These are phyloP conservation scores for Trachelus tabidus DNA, from an alignment of 2,888 invertebrate genomes.

Conservation along the genomic window DNA sequence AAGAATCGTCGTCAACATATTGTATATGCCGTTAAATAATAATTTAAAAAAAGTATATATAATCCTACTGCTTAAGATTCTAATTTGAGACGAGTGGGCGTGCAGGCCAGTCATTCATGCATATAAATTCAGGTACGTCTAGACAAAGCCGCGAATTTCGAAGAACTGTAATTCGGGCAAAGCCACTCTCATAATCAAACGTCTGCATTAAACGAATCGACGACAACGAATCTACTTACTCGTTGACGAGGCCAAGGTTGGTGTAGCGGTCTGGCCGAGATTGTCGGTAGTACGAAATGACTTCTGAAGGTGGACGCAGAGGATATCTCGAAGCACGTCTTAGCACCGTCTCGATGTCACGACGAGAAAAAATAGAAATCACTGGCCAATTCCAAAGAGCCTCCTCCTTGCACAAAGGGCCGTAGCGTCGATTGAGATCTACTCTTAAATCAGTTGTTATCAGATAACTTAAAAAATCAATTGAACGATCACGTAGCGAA, in stretches of 20 bases:
- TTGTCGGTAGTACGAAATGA: conserved; percentile 79
- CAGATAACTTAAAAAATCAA: background rate
- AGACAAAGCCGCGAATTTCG: background rate
- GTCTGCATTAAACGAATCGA: background rate
- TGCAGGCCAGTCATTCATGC: background rate
- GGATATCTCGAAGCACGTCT: conserved; percentile 80
- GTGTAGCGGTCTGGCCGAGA: conserved; percentile 83
- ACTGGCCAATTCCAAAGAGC: conserved; percentile 79
- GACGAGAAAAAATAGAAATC: conserved; percentile 77
- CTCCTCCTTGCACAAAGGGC: conserved; percentile 82
- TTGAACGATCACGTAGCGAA: background rate
- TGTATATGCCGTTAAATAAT: background rate
- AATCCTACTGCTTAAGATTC: background rate
- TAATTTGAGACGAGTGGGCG: background rate
- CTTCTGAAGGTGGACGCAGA: conserved; percentile 84
- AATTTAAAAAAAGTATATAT: background rate
- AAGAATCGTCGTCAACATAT: background rate
- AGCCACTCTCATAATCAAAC: background rate
- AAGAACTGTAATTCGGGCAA: background rate
- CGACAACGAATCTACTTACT: conserved; percentile 71
- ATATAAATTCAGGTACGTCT: background rate
- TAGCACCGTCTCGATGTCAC: conserved; percentile 82
- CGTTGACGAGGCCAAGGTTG: conserved; percentile 84
- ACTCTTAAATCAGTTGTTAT: conserved; percentile 22
- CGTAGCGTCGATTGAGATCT: conserved; percentile 71